Conservation (phyloP, 1,140 invertebrate genomes). For the Macrosteles quadrilineatus region DNA sequence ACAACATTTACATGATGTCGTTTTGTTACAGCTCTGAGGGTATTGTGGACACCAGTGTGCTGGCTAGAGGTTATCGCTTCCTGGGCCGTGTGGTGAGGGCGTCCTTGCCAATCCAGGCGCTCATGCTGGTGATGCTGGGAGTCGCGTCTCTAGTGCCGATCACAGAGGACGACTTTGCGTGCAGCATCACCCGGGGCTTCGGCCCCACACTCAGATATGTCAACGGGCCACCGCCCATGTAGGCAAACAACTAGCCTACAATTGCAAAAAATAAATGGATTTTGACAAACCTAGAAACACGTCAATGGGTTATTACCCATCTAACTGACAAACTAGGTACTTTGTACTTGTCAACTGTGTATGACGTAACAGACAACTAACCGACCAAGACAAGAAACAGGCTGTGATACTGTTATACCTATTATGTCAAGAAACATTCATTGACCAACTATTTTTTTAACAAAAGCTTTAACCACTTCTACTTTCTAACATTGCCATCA, state of each 20-base stretch:
- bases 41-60: constrained; percentile 61
- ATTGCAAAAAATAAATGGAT: neutral
- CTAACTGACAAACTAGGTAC: no score
- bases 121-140: constrained; percentile 85
- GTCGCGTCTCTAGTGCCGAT: constrained; percentile 84
- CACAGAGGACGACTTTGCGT: constrained; percentile 82
- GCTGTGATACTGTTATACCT: constrained; percentile 10
- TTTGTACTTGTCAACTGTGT: no score
- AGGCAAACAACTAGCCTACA: constrained; percentile 44
- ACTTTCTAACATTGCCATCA: constrained; percentile 13
- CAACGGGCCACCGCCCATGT: constrained; percentile 87
- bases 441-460: constrained; percentile 5
- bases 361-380: neutral
- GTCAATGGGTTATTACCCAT: no score
- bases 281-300: neutral
- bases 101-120: constrained; percentile 86
- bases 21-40: constrained; percentile 33
- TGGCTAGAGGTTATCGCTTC: constrained; percentile 76
- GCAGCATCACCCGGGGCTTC: constrained; percentile 80
- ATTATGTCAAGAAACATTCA: no score
- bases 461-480: neutral
- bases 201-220: constrained; percentile 83
- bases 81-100: constrained; percentile 83
- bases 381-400: neutral
- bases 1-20: no score